Base-by-base conservation (phyloP, 1,140 invertebrate species). In the Philotrypesis tridentata region DNA sequence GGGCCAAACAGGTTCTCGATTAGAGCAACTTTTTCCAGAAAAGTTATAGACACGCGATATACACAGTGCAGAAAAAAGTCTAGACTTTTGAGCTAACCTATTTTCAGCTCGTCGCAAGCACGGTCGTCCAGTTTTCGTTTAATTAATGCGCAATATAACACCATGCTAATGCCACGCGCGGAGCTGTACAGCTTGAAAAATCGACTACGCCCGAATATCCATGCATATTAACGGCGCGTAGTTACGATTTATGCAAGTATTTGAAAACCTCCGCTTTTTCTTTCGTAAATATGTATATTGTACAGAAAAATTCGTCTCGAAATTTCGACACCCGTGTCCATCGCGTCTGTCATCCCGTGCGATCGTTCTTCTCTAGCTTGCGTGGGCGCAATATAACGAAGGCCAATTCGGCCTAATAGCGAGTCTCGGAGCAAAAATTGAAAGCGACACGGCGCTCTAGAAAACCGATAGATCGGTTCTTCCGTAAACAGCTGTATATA, bases 121-220 rank as follows among this genome's bases (percentile, higher is more conserved):
- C 33, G 29, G 37, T 29, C 48, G 29, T 37, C n/a, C 11, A 0
- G 55, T 63, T 70, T 40, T 79, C 25, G 67, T 29, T 37, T 61
- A 71, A 71, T 77, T 29, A 77, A 82, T 77, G 71, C 67, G 33
- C 21, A 25, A n/a, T n/a, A 37, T 85, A 88, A 87, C 77, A 83
- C 85, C 83, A 89, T 88, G 87, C 84, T 87, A 88, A 88, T 88
- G 83, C 63, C 63, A 68, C n/a, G 29, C 48, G 7, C 48, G 21
- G 48, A 37, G 33, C 33, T 37, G 33, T 37, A 37, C 9, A 3
- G 9, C 4, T 37, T 37, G 3, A 37, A 65, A 25, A 31, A 21
- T 27, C 9, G 29, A 74, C 72, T 67, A 84, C 84, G 78, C 86
- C 78, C 25, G 76, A 70, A 33, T 55, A 17, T 55, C 17, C 70